Evolutionary conservation across 2,888 invertebrate genomes (phyloP).

Genomic region (Fabriciana adippe): DNA sequence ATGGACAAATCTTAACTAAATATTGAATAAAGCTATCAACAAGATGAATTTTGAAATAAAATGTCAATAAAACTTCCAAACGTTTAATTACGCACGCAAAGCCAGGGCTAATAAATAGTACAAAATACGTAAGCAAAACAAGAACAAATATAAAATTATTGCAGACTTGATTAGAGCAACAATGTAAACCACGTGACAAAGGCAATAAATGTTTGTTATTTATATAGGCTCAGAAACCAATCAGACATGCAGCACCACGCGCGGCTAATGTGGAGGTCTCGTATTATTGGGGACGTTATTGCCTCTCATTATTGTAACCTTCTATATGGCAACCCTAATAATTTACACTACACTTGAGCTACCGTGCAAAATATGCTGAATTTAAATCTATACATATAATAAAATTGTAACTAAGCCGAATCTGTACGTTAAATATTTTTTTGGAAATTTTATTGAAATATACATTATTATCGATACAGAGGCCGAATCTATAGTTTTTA

Average conservation of each 20-base stretch:
- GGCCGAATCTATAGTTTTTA: too few relatives aligned
- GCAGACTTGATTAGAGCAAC: neutral
- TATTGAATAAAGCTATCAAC: too few relatives aligned
- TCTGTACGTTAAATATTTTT: too few relatives aligned
- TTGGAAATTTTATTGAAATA: too few relatives aligned
- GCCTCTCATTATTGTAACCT: conserved; percentile 45
- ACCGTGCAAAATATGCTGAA: neutral
- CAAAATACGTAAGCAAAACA: too few relatives aligned
- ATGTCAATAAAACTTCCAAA: too few relatives aligned
- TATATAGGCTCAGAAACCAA: conserved; percentile 54
- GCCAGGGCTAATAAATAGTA: too few relatives aligned
- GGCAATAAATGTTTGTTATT: conserved; percentile 50
- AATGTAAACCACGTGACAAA: conserved; percentile 40
- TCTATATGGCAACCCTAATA: conserved; percentile 22
- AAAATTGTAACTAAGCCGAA: too few relatives aligned
- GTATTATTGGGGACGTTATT: conserved; percentile 50
- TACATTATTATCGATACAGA: too few relatives aligned
- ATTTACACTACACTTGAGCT: neutral
- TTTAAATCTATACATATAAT: neutral
- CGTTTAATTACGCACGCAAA: too few relatives aligned
- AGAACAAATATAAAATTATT: neutral
- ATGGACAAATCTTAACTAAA: too few relatives aligned
- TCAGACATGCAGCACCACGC: conserved; percentile 69
- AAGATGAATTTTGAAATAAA: too few relatives aligned
- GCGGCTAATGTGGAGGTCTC: conserved; percentile 56